These are phyloP conservation scores for Hoplostethus mediterraneus DNA, from an alignment of 2,797 vertebrate genomes.

Conservation along the genomic window DNA sequence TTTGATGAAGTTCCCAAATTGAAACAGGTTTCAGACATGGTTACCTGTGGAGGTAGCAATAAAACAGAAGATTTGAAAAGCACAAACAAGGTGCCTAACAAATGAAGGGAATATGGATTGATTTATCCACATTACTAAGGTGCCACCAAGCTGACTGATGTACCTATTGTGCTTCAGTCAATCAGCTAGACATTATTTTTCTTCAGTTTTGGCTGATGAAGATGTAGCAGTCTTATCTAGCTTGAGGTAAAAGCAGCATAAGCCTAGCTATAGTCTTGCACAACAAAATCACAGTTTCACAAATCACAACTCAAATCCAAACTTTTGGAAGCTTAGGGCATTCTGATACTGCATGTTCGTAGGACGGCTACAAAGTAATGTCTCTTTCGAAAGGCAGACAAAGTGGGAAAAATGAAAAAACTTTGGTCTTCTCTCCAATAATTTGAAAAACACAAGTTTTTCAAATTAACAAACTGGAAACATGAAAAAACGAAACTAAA, in stretches of 20 bases:
- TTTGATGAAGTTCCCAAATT: constrained; percentile 40
- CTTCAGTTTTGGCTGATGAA: constrained; percentile 65
- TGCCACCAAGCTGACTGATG: constrained; percentile 61
- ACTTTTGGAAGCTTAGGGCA: constrained; percentile 68
- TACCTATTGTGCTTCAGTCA: constrained; percentile 79
- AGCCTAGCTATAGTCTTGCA: constrained; percentile 58
- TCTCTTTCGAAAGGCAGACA: constrained; percentile 67
- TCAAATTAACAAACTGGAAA: constrained; percentile 19
- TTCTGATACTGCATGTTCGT: constrained; percentile 61
- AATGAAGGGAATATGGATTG: constrained; percentile 8
- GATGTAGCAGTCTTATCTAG: constrained; percentile 60
- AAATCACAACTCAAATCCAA: constrained; percentile 50
- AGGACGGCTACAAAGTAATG: constrained; percentile 68
- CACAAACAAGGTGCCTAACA: constrained; percentile 28
- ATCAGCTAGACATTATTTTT: constrained; percentile 45
- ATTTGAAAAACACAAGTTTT: constrained; percentile 59
- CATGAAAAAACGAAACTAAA: constrained; percentile 47
- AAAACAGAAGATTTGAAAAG: constrained; percentile 47
- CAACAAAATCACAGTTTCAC: constrained; percentile 71
- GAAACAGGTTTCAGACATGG: constrained; percentile 13
- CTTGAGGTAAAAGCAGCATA: constrained; percentile 79
- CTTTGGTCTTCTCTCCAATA: constrained; percentile 83
- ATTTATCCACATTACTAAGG: constrained; percentile 34
- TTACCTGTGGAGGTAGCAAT: constrained; percentile 79
- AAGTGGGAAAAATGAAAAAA: constrained; percentile 37